Conservation (phyloP, 1,140 invertebrate genomes). For the Harlomillsia oculata region DNA sequence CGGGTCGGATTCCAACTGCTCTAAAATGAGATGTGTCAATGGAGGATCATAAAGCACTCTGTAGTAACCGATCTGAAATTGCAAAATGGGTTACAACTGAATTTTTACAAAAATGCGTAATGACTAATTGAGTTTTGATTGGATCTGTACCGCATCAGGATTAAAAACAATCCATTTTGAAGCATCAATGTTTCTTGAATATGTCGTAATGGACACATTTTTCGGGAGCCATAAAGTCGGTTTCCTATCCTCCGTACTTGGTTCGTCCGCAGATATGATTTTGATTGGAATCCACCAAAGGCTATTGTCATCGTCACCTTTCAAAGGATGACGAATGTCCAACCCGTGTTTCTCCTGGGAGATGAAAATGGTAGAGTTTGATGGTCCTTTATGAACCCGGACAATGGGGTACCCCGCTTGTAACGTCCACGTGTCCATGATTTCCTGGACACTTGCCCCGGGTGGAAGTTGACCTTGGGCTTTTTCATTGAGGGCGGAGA, state of each 20-base stretch:
- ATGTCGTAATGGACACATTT: neutral
- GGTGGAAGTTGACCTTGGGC: constrained; percentile 48
- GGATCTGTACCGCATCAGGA: constrained; percentile 15
- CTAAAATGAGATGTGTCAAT: constrained; percentile 64
- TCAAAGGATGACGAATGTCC: neutral
- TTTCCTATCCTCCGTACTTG: neutral
- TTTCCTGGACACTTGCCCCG: constrained; percentile 50
- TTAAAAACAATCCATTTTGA: constrained; percentile 21
- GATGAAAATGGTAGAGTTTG: constrained; percentile 47
- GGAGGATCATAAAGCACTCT: constrained; percentile 66
- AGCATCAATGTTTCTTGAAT: neutral
- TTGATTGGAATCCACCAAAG: constrained; percentile 14
- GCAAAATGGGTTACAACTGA: neutral
- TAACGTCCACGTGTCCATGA: constrained; percentile 73
- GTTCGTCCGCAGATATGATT: neutral
- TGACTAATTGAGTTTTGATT: too few relatives aligned
- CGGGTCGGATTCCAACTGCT: constrained; percentile 50
- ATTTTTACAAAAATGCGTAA: neutral
- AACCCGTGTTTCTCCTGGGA: constrained; percentile 43
- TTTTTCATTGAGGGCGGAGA: constrained; percentile 50
- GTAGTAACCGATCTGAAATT: constrained; percentile 54
- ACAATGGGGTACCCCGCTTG: constrained; percentile 75
- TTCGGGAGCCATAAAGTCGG: constrained; percentile 10
- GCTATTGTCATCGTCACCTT: neutral
- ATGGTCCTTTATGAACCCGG: too few relatives aligned